Conservation (phyloP, 1,140 invertebrate species). For the Trichonephila clavata region DNA sequence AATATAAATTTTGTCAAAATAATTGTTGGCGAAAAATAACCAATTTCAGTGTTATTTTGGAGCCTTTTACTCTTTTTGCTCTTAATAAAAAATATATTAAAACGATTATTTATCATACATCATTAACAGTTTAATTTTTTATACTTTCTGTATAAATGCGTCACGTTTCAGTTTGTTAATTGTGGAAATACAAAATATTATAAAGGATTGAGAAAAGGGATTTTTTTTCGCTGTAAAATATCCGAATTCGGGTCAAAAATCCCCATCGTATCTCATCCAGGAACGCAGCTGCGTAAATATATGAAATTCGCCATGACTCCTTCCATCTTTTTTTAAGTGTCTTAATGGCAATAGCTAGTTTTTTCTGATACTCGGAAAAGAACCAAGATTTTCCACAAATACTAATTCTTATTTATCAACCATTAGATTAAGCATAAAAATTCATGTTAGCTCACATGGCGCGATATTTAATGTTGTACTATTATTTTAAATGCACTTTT, state of each 20-base stretch:
- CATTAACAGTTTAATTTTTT: too few relatives aligned
- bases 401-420: neutral
- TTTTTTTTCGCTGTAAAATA: neutral
- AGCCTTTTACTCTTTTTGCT: too few relatives aligned
- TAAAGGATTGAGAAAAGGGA: neutral
- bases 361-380: neutral
- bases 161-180: too few relatives aligned
- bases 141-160: too few relatives aligned
- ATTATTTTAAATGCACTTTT: neutral
- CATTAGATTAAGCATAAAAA: neutral
- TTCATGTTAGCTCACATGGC: neutral
- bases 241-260: neutral
- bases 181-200: neutral
- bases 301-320: neutral
- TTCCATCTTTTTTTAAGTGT: slow-evolving; percentile 14
- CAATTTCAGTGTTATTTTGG: too few relatives aligned
- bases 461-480: neutral
- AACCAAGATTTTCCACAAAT: neutral
- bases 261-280: neutral
- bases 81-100: too few relatives aligned
- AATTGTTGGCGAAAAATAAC: too few relatives aligned
- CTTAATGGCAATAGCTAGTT: neutral
- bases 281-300: slow-evolving; percentile 38
- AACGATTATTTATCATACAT: too few relatives aligned
- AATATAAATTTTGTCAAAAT: too few relatives aligned